Percentiles rank a stretch among this genome's conserved stretches.
These are phyloP conservation scores for Atrina japonica DNA, from an alignment of 2,888 invertebrate species.

Conservation along the genomic window DNA sequence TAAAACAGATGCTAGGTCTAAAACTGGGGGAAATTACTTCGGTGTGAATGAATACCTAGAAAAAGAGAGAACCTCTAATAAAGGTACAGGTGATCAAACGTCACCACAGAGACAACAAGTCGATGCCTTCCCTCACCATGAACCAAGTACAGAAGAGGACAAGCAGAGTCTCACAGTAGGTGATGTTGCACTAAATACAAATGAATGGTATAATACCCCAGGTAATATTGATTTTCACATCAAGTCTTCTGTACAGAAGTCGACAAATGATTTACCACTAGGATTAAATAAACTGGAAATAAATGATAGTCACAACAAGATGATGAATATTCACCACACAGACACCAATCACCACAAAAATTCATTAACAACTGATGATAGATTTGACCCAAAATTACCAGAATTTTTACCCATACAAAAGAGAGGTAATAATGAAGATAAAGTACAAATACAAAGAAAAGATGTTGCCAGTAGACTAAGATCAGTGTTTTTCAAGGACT, in stretches of 20 bases:
- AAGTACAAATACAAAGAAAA: constrained; percentile 16
- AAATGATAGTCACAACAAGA: background rate
- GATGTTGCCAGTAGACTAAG: constrained; percentile 41
- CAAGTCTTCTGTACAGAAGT: constrained; percentile 45
- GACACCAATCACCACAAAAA: constrained; percentile 11
- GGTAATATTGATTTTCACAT: constrained; percentile 58
- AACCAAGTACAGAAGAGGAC: background rate
- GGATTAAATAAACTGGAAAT: background rate
- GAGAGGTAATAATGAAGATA: constrained; percentile 17
- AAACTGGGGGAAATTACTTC: background rate
- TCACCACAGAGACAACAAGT: background rate
- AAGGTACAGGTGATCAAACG: background rate
- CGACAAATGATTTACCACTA: constrained; percentile 18
- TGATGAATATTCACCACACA: constrained; percentile 1
- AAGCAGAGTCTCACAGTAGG: background rate
- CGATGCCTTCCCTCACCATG: background rate
- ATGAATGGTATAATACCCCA: constrained; percentile 60
- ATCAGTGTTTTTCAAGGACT: constrained; percentile 40
- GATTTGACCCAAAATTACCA: constrained; percentile 42
- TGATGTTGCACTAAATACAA: constrained; percentile 36
- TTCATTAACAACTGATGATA: constrained; percentile 33
- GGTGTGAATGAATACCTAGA: background rate
- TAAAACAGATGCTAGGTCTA: background rate
- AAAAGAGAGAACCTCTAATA: background rate
- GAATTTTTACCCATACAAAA: constrained; percentile 47